Evolutionary conservation across 2,797 vertebrate genomes (phyloP), one percentile per base, ranked within the genome.

Genomic region (Eremophila alpestris): DNA sequence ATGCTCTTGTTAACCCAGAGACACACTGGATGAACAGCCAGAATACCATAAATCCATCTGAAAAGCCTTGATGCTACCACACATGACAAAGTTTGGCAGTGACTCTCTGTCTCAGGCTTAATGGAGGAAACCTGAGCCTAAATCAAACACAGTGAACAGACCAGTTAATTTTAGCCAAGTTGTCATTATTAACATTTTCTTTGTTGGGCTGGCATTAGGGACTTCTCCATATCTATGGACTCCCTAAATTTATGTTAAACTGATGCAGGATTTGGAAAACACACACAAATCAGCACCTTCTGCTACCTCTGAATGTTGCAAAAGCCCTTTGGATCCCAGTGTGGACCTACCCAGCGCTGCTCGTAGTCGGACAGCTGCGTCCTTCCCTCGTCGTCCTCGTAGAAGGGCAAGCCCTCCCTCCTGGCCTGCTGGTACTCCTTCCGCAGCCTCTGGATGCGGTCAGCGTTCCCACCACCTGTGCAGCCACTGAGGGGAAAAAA

Each of bases 401-500:
- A 99, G 38, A 98, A 94, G 8, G 98, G 97, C 27, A 98, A 97
- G 9, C 98, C 98, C 68, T 99, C 99, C 83, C 98, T 96, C 62
- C 98, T 98, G 27, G 99, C 99, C 96, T 99, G 99, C 34, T 99
- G 98, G 95, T 99, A 99, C 90, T 99, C 99, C 96, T 98, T 98
- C 84, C 99, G 97, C 48, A 99, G 93, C 97, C 98, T 98, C 98
- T 99, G 99, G 97, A 99, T 99, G 24, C 99, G 98, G 75, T 99
- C 99, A 76, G 98, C 97, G 40, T 97, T 98, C 78, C 96, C 98
- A 34, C 88, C 90, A 13, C 80, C 32, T 27, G 96, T 3, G 24
- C 87, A 97, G 75, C 98, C 98, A 96, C 98, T 98, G 84, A 15
- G 93, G 89, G 93, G 34, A 4, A 86, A 77, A 73, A 43, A 65